Base-by-base conservation (phyloP, 2,797 vertebrate species). In the Lacerta agilis region DNA sequence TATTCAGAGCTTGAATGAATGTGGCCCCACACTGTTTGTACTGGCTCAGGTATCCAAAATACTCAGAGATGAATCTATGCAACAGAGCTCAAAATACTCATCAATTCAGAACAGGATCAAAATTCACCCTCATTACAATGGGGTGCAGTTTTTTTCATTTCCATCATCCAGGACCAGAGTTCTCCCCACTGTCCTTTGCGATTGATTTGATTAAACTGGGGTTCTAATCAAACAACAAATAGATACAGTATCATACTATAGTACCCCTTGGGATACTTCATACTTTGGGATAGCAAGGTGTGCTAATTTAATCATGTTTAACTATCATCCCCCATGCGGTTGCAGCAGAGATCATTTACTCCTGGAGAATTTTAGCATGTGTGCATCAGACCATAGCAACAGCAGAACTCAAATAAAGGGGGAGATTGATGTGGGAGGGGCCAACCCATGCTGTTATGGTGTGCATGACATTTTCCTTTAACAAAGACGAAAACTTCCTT, bases 401-500 rank as follows among this genome's bases (percentile, higher is more conserved):
- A 72, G n/a, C 36, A 72, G 71, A 72, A 72, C 36, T 17, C 18
- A 36, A 36, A 72, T 13, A 18, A 72, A 72, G 71, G 18, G 71
- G n/a, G 13, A 33, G 36, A 7, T 15, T 72, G 13, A 13, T 38
- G 18, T 73, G 17, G n/a, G 17, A 38, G 33, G 18, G 18, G 5
- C 17, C 20, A 73, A 38, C 38, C 13, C 7, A 73, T 20, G 5
- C 11, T 73, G 36, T 2, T 17, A 18, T 18, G 18, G 36, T 73
- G 25, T 17, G 55, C 55, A 55, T 55, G 49, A 55, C 49, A 55
- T 55, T 55, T 15, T 4, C 3, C 79, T 80, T 36, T 36, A 41
- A 72, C 6, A 10, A 77, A 90, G 83, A 89, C 86, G 78, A 89
- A 73, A 79, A 43, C 17, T 27, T 75, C 82, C 25, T 90, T 84